Base-by-base conservation (phyloP, 2,888 invertebrate species). In the Blera fallax region DNA sequence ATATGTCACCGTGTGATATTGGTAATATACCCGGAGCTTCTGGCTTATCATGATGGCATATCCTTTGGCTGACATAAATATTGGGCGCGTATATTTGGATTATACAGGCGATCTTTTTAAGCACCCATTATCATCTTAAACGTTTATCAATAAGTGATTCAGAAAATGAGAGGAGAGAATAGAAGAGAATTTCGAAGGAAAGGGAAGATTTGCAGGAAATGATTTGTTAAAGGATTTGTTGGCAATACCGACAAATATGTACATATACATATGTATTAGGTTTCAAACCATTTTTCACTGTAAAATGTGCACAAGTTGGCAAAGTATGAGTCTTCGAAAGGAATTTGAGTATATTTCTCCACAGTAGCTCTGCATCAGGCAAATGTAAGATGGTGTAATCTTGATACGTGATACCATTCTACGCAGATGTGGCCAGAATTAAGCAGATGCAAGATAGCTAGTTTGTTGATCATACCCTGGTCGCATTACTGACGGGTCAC, bases 1-100 rank as follows among this genome's bases (percentile, higher is more conserved):
- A 70, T 70, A 70, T 70, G 34, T 70, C 45, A 69, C 14, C 14
- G 32, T 21, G 40, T 76, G 70, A 85, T 80, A 70, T 74, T 76
- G 79, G 32, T 21, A 37, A 60, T 60, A 7, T 62, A 50, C 29
- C 29, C 29, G 40, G 37, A 50, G 43, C 60, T 58, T 72, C 14
- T 16, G 60, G 60, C 67, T 67, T 83, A 72, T 78, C 60, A n/a
- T 72, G 52, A 54, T 43, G 65, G 65, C 50, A 73, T 65, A 52
- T n/a, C n/a, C 52, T 52, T 52, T 52, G n/a, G 52, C 21, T 32
- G 29, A 4, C 54, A 54, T 54, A 54, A 54, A 54, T 29, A 54
- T 10, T 62, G 60, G 58, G 76, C 67, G 60, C 58, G n/a, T n/a
- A 77, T 50, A 58, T 50, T 67, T 40, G 58, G 65, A 56, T 67